phyloP scores from a whole-genome alignment of 2,797 vertebrate species.

The Danio tinwini region DNA sequence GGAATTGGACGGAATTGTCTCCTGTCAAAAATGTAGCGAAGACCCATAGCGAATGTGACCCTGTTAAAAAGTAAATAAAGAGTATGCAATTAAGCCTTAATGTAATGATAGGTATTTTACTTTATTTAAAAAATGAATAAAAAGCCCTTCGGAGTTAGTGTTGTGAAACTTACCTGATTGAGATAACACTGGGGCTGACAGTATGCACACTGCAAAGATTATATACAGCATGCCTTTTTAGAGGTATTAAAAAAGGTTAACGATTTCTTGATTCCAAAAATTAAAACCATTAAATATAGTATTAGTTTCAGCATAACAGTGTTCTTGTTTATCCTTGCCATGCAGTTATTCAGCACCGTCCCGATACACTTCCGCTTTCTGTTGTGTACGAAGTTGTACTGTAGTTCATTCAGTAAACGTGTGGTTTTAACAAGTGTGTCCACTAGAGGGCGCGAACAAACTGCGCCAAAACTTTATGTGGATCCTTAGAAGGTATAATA shows the following conservation, averaged over 20 bases:
- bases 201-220: not conserved
- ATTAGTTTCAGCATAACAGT: not conserved
- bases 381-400: not conserved
- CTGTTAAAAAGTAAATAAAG: not conserved
- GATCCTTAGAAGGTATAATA: not conserved
- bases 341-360: not conserved
- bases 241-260: not conserved
- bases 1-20: not conserved
- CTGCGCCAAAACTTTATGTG: not conserved
- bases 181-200: not conserved
- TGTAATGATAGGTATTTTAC: not conserved
- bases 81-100: not conserved
- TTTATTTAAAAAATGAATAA: not conserved
- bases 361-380: not conserved
- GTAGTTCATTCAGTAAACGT: not conserved
- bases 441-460: not conserved
- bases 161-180: constrained; percentile 7
- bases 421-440: not conserved
- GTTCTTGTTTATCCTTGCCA: not conserved
- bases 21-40: constrained; percentile 38
- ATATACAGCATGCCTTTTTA: not conserved
- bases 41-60: constrained; percentile 31
- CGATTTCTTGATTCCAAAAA: not conserved
- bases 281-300: not conserved
- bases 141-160: not conserved